Evolutionary conservation across 2,888 invertebrate genomes (phyloP), one percentile per base, ranked within the genome.

Genomic region (Amphipyra tragopoginis): DNA sequence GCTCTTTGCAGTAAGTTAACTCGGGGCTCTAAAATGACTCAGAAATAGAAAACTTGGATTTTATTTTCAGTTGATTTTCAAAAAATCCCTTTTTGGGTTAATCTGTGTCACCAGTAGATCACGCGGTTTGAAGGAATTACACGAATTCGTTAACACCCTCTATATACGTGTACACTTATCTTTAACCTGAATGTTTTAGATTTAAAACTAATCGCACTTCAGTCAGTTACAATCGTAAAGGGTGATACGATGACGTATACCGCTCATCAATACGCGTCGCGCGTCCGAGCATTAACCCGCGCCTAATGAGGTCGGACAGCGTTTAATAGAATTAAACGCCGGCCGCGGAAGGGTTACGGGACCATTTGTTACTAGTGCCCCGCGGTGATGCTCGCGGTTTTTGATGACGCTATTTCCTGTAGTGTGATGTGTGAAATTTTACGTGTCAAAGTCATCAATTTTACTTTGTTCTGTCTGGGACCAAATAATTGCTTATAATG

Each of bases 301-400:
- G 78, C 82, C 82, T 90, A 90, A 93, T 93, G 92, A 91, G 90
- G 90, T 90, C 87, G 85, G 85, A 86, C 86, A 85, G 79, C 82
- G 85, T 86, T 88, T 90, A 89, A 93, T 93, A 91, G 87, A 93
- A 92, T 93, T 91, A 92, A 91, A 90, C 85, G 86, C 83, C 83
- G 78, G 76, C 78, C 69, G 70, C 60, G 66, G 75, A 79, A 81
- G 80, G 83, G 79, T 77, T 81, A 52, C 59, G 55, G 26, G 54
- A 74, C 55, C 70, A 78, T 78, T 79, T 79, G 67, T 78, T 66
- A 76, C 69, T 49, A 50, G 59, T 54, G 59, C 51, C 72, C 72
- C 71, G 75, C 56, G 65, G 79, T 53, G 68, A 65, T 42, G 67
- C 44, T 62, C 59, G 59, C 38, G 21, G 33, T 62, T 56, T 61